Base-by-base conservation (phyloP, 2,797 vertebrate genomes). In the Malacoraja senta region DNA sequence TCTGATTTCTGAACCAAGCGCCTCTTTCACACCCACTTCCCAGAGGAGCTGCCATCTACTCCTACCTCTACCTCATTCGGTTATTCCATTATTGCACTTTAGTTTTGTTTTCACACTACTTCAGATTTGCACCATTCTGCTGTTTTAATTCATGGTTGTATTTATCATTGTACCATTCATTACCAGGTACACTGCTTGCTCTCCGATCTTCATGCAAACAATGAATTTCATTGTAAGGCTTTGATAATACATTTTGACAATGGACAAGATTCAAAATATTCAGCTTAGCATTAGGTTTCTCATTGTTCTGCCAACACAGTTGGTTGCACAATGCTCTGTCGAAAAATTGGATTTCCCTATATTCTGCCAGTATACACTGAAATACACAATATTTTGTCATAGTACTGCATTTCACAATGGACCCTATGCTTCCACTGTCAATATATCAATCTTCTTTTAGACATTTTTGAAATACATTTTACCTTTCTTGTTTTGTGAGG, bases 401-500 rank as follows among this genome's bases (percentile, higher is more conserved):
- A 1, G 71, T 74, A 74, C 71, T 74, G 17, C 24, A 24, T 24
- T 74, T 74, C 71, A 26, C 71, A 21, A 21, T 74, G 71, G 71
- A 74, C 71, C 68, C 24, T 26, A 74, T 74, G 19, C 24, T 74
- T 3, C 71, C 24, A 19, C 24, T 74, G 71, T 13, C 53, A 88
- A 9, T 2, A 65, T 21, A 7, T 35, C 15, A 68, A 21, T 88
- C n/a, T 21, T 9, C n/a, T 68, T 13, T 35, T 63, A 88, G n/a
- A 68, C 2, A 9, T 68, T 35, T 24, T 68, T 61, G 77, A 72
- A 91, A 44, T 71, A 35, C 6, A 12, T 44, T 91, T 80, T 95
- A 98, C 98, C 97, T 99, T 99, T 96, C 98, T 97, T 91, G 98
- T 99, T 98, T 99, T 99, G 96, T 99, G 98, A n/a, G 98, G 98